Base-by-base conservation (phyloP, 2,113 vertebrate genomes). In the Gymnorhina tibicen region DNA sequence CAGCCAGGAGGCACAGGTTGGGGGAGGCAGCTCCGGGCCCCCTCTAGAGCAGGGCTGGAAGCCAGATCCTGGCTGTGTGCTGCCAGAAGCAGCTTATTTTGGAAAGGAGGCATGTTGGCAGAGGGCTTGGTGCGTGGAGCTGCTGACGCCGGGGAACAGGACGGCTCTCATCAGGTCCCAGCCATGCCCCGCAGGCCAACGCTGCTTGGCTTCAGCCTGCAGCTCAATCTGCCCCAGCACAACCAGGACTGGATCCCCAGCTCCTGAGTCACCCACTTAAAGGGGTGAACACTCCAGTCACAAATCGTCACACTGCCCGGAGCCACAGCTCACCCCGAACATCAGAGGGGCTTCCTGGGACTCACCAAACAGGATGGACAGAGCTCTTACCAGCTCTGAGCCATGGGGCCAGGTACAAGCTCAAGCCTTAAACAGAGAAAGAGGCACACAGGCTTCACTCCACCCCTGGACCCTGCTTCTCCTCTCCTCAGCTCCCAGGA, bases 31-130 rank as follows among this genome's bases (percentile, higher is more conserved):
- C 49, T 49, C 66, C 13, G 10, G 67, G 94, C 88, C 95, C 92
- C 82, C 64, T 80, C 75, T 4, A 4, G 79, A 89, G 79, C 4
- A 2, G 76, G 91, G 94, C 83, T 88, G 80, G 76, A 13, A 91
- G 93, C 91, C 94, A 92, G 76, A 89, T 76, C 64, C 60, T 9
- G 69, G 84, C 80, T 87, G 72, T 62, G 62, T 0, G 4, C 87
- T 87, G 95, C 92, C 91, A 94, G 67, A 52, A 96, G 91, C 41
- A 13, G 88, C 92, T 90, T 76, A 73, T 95, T 95, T 95, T 95
- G 96, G 94, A 89, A 68, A 92, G 53, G 66, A 95, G 77, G 78
- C 10, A 12, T 37, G 74, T 42, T 87, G 93, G 95, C 96, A 44
- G 58, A 82, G 82, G 0, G 2, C 62, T 63, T 4, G 82, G 67